phyloP scores from a whole-genome alignment of 2,113 vertebrate species.

The Hemiprocne comata region DNA sequence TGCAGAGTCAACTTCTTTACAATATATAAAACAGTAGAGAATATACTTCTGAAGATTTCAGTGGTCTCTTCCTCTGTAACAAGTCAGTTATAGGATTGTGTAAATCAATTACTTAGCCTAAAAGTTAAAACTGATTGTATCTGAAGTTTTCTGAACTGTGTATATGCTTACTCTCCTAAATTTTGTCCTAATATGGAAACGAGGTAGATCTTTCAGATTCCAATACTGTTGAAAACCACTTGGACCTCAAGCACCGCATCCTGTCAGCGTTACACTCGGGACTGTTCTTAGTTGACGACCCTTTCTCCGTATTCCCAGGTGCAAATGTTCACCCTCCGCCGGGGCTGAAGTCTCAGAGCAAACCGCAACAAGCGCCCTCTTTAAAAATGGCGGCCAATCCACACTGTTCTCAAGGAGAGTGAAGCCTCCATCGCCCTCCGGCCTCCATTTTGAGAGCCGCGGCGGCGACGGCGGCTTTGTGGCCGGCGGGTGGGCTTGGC shows the following conservation, averaged over 20 bases:
- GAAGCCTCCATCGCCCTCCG: not conserved
- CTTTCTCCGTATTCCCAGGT: not conserved
- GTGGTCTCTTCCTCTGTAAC: not conserved
- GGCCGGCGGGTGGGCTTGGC: not conserved
- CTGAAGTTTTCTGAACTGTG: not conserved
- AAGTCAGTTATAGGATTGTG: not conserved
- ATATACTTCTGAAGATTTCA: not conserved
- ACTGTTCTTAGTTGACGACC: too few species aligned
- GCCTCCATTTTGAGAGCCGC: not conserved
- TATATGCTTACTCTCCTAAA: not conserved
- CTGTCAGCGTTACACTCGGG: accelerated
- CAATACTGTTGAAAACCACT: not conserved
- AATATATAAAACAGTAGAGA: not conserved
- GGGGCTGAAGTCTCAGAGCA: not conserved
- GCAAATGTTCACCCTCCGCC: accelerated
- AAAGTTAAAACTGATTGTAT: not conserved
- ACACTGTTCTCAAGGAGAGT: not conserved
- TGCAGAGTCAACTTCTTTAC: not conserved
- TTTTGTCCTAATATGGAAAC: not conserved
- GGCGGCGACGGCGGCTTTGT: accelerated
- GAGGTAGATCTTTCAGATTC: not conserved
- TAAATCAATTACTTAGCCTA: not conserved
- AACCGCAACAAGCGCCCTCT: accelerated
- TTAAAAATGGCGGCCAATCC: not conserved
- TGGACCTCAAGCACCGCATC: not conserved